A percentile compares a stretch with the other conserved stretches of the same genome.
Conservation (phyloP, 2,888 invertebrate species). For the Tetranychus piercei region DNA sequence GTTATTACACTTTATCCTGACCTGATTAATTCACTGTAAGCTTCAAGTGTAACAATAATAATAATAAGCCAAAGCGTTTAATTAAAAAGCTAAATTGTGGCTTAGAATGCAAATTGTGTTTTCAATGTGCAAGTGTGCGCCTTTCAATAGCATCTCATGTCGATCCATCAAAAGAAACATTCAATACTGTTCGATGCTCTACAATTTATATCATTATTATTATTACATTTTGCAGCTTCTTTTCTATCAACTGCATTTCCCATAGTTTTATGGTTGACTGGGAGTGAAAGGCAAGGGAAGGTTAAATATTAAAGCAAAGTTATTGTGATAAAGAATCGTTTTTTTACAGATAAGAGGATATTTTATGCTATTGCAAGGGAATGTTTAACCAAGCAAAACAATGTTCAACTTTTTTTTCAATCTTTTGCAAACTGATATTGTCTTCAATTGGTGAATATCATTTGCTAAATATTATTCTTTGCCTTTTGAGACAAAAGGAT, state of each 20-base stretch:
- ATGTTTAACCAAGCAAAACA: not conserved
- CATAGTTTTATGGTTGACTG: not conserved
- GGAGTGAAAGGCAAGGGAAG: not conserved
- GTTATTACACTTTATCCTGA: too few species aligned
- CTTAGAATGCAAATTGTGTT: too few species aligned
- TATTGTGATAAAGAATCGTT: not conserved
- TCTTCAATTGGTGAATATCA: not conserved
- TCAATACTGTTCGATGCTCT: too few species aligned
- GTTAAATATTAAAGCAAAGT: not conserved
- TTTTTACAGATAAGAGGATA: not conserved
- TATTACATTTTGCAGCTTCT: too few species aligned
- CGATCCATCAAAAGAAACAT: too few species aligned
- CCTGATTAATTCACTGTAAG: too few species aligned
- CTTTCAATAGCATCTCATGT: too few species aligned
- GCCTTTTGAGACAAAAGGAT: not conserved
- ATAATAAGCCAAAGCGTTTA: too few species aligned
- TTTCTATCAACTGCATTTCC: not conserved
- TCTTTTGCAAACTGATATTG: not conserved
- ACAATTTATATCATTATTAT: too few species aligned
- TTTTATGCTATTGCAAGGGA: not conserved
- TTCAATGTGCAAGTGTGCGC: too few species aligned
- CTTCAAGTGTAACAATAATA: too few species aligned
- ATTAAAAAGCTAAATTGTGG: too few species aligned
- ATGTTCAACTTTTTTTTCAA: not conserved
- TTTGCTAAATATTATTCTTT: not conserved